Conservation (phyloP, 2,888 invertebrate genomes). For the Cephus rjabovi region DNA sequence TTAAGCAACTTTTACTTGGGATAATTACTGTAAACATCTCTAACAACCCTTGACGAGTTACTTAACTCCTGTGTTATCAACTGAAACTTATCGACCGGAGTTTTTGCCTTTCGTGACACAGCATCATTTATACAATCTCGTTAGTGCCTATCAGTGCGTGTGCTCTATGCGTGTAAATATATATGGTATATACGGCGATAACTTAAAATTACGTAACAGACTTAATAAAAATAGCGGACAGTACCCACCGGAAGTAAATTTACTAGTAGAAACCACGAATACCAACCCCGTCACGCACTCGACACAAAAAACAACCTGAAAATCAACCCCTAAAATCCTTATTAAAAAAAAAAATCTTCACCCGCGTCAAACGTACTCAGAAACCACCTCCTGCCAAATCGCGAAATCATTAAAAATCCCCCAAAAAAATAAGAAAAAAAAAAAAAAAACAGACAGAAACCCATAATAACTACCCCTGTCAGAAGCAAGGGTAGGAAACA, state of each 20-base stretch:
- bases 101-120: conserved; percentile 18
- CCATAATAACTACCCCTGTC: background rate
- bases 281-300: background rate
- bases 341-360: background rate
- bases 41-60: background rate
- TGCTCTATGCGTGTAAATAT: background rate
- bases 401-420: background rate
- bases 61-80: background rate
- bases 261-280: background rate
- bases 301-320: background rate
- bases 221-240: background rate
- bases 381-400: background rate
- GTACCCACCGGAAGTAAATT: background rate
- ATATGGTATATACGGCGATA: background rate
- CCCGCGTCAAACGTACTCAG: background rate
- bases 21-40: background rate
- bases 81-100: conserved; percentile 15
- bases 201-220: background rate
- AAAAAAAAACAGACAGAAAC: too few relatives aligned
- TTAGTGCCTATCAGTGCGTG: conserved; percentile 6
- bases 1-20: background rate
- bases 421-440: background rate
- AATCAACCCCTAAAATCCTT: background rate
- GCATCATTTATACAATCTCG: conserved; percentile 22
- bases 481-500: background rate